These are phyloP conservation scores for Melanophora roralis DNA, from an alignment of 2,888 invertebrate genomes.

Conservation along the genomic window DNA sequence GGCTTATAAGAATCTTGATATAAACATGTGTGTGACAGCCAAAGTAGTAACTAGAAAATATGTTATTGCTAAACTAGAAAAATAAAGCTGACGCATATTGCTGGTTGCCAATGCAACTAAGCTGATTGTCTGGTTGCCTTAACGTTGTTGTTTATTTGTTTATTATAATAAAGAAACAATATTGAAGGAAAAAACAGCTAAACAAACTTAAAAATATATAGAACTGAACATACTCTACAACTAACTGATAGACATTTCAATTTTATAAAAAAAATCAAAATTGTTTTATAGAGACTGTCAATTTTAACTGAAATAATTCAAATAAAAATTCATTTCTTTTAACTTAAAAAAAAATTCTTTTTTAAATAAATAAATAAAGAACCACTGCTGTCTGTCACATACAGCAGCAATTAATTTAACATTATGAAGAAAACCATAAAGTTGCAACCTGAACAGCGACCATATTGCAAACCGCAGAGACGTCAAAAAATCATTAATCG, in stretches of 20 bases:
- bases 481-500: constrained; percentile 57
- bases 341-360: background rate
- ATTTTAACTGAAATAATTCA: constrained; percentile 34
- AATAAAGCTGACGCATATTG: constrained; percentile 3
- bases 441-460: constrained; percentile 68
- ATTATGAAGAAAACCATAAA: constrained; percentile 62
- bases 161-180: constrained; percentile 1
- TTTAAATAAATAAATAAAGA: background rate
- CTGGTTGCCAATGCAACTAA: constrained; percentile 45
- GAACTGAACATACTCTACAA: constrained; percentile 34
- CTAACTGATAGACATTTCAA: constrained; percentile 26
- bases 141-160: constrained; percentile 36
- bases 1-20: constrained; percentile 18
- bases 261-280: constrained; percentile 16
- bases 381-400: background rate
- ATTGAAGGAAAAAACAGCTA: background rate
- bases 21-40: background rate
- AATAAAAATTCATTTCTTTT: constrained; percentile 2
- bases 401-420: background rate
- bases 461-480: constrained; percentile 67
- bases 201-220: background rate
- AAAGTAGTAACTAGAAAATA: background rate
- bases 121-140: constrained; percentile 31
- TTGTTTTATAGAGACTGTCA: constrained; percentile 30
- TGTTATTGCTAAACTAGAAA: background rate